A percentile compares a stretch with the other conserved stretches of the same genome.
phyloP scores from a whole-genome alignment of 2,797 vertebrate genomes.

The Gymnopithys bicolor region DNA sequence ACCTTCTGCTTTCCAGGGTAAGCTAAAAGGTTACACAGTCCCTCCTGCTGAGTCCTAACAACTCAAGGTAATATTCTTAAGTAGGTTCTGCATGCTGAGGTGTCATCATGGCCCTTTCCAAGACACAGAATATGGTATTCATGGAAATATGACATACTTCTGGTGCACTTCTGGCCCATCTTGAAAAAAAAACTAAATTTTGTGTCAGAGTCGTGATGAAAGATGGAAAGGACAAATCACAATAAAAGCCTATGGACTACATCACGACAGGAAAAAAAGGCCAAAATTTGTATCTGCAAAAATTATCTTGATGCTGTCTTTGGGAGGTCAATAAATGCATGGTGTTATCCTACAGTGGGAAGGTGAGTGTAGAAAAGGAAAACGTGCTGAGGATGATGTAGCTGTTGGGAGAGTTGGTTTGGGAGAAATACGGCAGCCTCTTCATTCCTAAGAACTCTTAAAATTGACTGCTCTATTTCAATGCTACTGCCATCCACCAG shows the following conservation, averaged over 20 bases:
- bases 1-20: slow-evolving; percentile 59
- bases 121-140: neutral
- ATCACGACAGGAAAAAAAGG: neutral
- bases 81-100: neutral
- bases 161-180: neutral
- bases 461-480: neutral
- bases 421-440: neutral
- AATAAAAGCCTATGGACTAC: neutral
- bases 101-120: slow-evolving; percentile 20
- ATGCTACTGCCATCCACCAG: neutral
- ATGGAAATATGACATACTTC: neutral
- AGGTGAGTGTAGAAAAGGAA: neutral
- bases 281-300: neutral
- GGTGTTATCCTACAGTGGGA: neutral
- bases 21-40: slow-evolving; percentile 40
- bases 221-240: neutral
- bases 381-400: neutral
- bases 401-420: neutral
- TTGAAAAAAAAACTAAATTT: neutral
- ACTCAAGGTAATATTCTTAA: slow-evolving; percentile 41
- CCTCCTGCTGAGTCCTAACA: slow-evolving; percentile 33
- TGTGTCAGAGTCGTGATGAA: neutral
- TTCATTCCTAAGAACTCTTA: neutral
- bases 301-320: neutral
- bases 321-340: neutral